These are phyloP conservation scores for Helostoma temminkii DNA, from an alignment of 2,797 vertebrate species.

Conservation along the genomic window DNA sequence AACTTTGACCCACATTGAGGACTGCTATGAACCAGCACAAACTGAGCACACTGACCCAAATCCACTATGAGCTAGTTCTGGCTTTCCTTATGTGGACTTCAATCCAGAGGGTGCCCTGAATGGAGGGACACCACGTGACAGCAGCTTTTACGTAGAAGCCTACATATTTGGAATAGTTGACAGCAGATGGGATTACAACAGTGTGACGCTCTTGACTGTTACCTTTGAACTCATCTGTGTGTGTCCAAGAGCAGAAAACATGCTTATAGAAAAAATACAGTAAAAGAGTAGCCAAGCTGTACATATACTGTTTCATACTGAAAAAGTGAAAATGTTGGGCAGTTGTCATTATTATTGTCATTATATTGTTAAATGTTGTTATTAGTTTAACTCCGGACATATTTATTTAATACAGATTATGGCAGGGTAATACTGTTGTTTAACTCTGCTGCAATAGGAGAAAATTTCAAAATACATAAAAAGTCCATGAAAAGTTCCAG, in stretches of 20 bases:
- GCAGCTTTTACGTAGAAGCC: not conserved
- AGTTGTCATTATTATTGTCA: too few species aligned
- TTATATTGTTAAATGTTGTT: too few species aligned
- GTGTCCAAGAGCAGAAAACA: not conserved
- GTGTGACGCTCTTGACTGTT: not conserved
- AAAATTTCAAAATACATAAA: not conserved
- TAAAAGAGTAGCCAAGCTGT: too few species aligned
- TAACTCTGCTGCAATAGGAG: too few species aligned
- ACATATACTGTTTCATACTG: too few species aligned
- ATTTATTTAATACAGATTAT: too few species aligned
- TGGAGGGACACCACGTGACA: not conserved
- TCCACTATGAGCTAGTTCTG: not conserved
- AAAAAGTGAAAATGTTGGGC: too few species aligned
- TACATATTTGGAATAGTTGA: conserved; percentile 3
- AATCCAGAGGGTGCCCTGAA: not conserved
- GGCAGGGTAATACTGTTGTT: too few species aligned
- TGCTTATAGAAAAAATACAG: not conserved
- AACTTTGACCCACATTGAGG: conserved; percentile 33
- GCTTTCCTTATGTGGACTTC: not conserved
- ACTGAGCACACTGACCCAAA: not conserved
- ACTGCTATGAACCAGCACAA: not conserved
- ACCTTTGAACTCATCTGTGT: not conserved
- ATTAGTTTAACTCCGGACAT: too few species aligned
- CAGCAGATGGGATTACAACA: not conserved
- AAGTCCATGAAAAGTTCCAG: not conserved